These are phyloP conservation scores for Typhlomys cinereus DNA, from an alignment of 2,113 vertebrate genomes.

Conservation along the genomic window DNA sequence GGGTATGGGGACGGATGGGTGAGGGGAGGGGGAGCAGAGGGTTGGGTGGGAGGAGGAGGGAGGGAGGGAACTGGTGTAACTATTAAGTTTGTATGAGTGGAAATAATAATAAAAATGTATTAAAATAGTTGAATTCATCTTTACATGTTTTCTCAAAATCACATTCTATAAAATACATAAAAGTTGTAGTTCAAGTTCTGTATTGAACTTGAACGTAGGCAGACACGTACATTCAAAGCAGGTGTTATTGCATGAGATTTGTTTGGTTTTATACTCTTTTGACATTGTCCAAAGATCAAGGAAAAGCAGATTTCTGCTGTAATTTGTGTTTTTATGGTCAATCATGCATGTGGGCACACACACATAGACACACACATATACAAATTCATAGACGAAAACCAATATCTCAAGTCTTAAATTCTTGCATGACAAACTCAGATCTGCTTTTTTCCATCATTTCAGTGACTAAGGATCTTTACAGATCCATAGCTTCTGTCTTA, in stretches of 20 bases:
- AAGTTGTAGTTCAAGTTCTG: neutral
- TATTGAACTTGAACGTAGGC: neutral
- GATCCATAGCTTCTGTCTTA: neutral
- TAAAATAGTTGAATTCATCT: neutral
- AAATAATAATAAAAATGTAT: no score
- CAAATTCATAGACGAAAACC: no score
- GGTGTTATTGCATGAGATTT: neutral
- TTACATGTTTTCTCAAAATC: neutral
- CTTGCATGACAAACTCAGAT: neutral
- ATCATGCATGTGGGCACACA: neutral
- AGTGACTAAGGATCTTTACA: slow-evolving; percentile 27
- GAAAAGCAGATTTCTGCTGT: neutral
- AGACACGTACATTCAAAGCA: neutral
- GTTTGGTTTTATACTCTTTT: neutral
- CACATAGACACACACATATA: neutral
- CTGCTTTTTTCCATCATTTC: neutral
- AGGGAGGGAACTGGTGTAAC: no score
- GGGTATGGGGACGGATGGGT: no score
- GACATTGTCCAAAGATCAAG: neutral
- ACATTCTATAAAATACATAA: neutral
- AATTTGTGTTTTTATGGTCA: neutral
- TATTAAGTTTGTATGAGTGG: no score
- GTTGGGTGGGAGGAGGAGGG: no score
- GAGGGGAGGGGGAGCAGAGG: no score
- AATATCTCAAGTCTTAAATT: neutral